phyloP scores from a whole-genome alignment of 2,113 vertebrate species.

The Pseudonaja textilis region DNA sequence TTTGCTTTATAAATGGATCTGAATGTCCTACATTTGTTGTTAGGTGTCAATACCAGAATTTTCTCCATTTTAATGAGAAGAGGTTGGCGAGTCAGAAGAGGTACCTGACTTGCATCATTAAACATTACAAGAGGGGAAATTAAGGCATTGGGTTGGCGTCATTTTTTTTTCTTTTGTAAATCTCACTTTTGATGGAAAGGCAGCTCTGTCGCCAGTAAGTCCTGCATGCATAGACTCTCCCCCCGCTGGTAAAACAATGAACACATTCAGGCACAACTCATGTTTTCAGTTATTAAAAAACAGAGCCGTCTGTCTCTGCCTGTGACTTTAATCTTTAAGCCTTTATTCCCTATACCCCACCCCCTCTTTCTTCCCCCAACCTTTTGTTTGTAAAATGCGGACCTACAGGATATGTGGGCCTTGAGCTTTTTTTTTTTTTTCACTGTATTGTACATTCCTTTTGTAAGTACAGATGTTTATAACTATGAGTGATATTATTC shows the following conservation, averaged over 20 bases:
- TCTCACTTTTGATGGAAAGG: slow-evolving; percentile 71
- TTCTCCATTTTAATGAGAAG: not conserved
- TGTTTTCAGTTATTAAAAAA: slow-evolving; percentile 86
- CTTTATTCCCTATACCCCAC: slow-evolving; percentile 72
- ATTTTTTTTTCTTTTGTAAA: slow-evolving; percentile 40
- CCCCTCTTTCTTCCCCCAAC: slow-evolving; percentile 67
- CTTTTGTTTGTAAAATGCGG: slow-evolving; percentile 74
- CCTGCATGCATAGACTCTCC: slow-evolving; percentile 67
- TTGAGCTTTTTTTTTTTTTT: slow-evolving; percentile 50
- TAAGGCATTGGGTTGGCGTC: slow-evolving; percentile 33
- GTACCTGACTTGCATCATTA: slow-evolving; percentile 60
- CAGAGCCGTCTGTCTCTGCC: slow-evolving; percentile 80
- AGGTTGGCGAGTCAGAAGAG: slow-evolving; percentile 15
- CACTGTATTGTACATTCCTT: slow-evolving; percentile 61
- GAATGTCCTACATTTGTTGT: not conserved
- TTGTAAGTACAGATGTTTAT: slow-evolving; percentile 66
- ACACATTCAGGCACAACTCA: slow-evolving; percentile 78
- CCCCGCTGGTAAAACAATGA: slow-evolving; percentile 75
- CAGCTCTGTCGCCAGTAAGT: slow-evolving; percentile 77
- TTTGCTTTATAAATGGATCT: slow-evolving; percentile 2
- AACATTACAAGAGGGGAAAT: slow-evolving; percentile 43
- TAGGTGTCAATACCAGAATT: not conserved
- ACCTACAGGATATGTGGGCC: slow-evolving; percentile 69
- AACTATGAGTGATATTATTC: slow-evolving; percentile 65
- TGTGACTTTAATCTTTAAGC: slow-evolving; percentile 82